Percentiles rank a stretch among this genome's conserved stretches.
Evolutionary conservation across 2,888 invertebrate species (phyloP).

Genomic region (Mesoligia furuncula): DNA sequence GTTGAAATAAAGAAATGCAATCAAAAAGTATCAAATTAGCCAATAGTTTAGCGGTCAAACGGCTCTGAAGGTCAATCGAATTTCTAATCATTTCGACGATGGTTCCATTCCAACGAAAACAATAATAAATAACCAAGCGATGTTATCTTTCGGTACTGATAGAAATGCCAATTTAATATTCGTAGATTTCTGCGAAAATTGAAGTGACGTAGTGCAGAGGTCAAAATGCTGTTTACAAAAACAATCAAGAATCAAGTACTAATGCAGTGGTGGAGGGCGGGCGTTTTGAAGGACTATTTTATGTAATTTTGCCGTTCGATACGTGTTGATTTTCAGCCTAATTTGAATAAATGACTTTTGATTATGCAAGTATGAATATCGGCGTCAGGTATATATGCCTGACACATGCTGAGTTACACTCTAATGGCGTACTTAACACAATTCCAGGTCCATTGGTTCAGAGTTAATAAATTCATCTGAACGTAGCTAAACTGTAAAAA

Average conservation of each 20-base stretch:
- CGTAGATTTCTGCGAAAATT: slow-evolving; percentile 2
- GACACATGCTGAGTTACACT: neutral
- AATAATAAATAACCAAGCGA: slow-evolving; percentile 37
- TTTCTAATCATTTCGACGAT: slow-evolving; percentile 9
- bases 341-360: neutral
- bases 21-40: slow-evolving; percentile 14
- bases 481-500: neutral
- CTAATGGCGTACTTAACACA: neutral
- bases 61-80: slow-evolving; percentile 1
- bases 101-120: slow-evolving; percentile 36
- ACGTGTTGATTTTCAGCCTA: neutral
- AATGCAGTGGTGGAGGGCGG: neutral
- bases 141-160: slow-evolving; percentile 1
- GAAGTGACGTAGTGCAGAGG: neutral
- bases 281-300: neutral
- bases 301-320: neutral
- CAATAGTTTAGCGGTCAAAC: slow-evolving; percentile 16
- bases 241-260: neutral
- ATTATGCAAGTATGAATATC: neutral
- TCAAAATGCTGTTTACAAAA: slow-evolving; percentile 1
- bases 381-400: neutral
- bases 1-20: slow-evolving; percentile 11
- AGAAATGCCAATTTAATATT: neutral
- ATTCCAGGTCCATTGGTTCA: neutral
- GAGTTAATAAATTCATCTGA: neutral